These are phyloP conservation scores for Oxyruncus cristatus DNA, from an alignment of 2,113 vertebrate species.

Conservation along the genomic window DNA sequence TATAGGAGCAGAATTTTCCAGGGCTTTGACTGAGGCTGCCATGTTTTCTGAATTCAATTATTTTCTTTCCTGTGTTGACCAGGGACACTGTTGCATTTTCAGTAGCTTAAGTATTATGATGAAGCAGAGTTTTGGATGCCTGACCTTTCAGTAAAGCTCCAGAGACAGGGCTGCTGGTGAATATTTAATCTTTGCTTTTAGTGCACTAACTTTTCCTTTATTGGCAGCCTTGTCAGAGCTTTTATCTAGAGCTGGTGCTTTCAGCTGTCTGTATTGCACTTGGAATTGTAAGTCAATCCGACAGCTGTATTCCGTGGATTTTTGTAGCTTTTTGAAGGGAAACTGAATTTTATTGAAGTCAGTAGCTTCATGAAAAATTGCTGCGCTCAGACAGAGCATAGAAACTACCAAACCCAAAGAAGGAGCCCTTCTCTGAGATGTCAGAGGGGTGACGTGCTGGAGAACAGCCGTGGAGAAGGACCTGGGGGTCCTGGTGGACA, in stretches of 20 bases:
- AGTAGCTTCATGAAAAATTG: background rate
- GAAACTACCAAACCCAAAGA: background rate
- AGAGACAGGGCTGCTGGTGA: background rate
- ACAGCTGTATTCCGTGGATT: fast-evolving
- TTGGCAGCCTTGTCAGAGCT: background rate
- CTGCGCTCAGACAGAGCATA: background rate
- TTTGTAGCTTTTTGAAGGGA: background rate
- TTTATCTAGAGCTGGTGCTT: background rate
- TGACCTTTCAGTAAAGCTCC: background rate
- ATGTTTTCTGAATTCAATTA: fast-evolving
- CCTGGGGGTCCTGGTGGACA: background rate
- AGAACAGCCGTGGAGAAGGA: background rate
- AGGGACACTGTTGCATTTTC: fast-evolving
- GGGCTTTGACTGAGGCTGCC: background rate
- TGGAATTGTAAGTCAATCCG: background rate
- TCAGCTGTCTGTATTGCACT: background rate
- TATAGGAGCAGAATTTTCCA: background rate
- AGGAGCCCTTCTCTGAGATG: background rate
- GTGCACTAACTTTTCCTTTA: background rate
- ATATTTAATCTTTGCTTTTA: background rate
- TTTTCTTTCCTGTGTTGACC: background rate
- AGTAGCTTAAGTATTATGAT: background rate
- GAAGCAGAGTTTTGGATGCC: background rate
- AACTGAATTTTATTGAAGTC: background rate
- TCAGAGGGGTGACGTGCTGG: background rate